Base-by-base conservation (phyloP, 2,888 invertebrate species). In the Cabera pusaria region DNA sequence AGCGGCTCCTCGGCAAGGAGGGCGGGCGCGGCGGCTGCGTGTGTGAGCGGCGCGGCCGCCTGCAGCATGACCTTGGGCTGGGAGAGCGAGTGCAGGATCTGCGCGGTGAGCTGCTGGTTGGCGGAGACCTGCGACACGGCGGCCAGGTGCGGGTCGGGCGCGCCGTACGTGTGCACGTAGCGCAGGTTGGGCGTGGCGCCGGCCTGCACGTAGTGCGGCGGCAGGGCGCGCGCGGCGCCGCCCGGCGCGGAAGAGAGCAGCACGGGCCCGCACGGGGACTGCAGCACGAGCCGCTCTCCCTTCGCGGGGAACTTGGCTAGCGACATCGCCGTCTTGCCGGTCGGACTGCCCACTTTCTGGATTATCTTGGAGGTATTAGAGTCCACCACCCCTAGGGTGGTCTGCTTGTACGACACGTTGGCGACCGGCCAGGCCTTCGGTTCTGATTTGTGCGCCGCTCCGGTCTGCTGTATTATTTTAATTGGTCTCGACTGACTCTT, bases 91-190 rank as follows among this genome's bases (percentile, higher is more conserved):
- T 92, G 92, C 49, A 92, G 70, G 55, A 92, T 92, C 62, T 92
- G 91, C 10, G 92, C 92, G 1, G 92, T 92, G 34, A 92, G 66
- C 39, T 91, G 91, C 56, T 92, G 92, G 61, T 91, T 92, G 9
- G 91, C 91, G 3, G 91, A 90, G 7, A 91, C 80, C 64, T 90
- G 91, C 1, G 90, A 77, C 11, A 76, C 69, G 9, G 82, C 75
- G 23, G 79, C 73, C 23, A 84, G 65, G 47, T 77, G 85, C 44
- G 73, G 77, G 18, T 84, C 84, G 5, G 71, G 51, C 2, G 77
- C 53, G 2, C 79, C 74, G 52, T 85, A 86, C 0, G 87, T 83
- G 44, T 85, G 86, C 6, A 87, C 86, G 51, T 86, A 87, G 27
- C 87, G 72, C 38, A 87, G 63, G 53, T 83, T 82, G 3, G 87